Conservation (phyloP, 2,888 invertebrate species). For the Sphaerolaimus hirsutus region DNA sequence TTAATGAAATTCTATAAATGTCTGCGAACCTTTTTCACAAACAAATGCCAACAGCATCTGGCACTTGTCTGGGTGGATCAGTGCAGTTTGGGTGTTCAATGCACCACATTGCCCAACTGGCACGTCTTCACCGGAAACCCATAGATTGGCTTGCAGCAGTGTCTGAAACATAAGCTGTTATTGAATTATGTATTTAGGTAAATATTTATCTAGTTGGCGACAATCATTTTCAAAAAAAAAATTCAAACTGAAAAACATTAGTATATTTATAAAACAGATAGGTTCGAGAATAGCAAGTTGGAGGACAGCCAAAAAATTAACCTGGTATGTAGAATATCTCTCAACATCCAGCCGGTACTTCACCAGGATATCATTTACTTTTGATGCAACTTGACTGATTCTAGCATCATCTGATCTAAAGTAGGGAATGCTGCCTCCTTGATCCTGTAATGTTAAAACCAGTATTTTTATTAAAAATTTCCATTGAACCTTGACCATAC, state of each 20-base stretch:
- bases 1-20: too few species aligned
- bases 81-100: constrained; percentile 38
- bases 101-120: constrained; percentile 4
- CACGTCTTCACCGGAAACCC: constrained; percentile 5
- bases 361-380: background rate
- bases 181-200: too few species aligned
- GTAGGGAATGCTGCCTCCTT: constrained; percentile 6
- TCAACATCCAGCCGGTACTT: background rate
- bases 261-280: too few species aligned
- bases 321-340: background rate
- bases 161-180: too few species aligned
- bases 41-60: constrained; percentile 57
- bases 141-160: background rate
- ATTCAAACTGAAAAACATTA: too few species aligned
- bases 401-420: constrained; percentile 4
- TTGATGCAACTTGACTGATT: background rate
- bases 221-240: too few species aligned
- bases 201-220: too few species aligned
- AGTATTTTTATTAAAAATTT: background rate
- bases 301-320: too few species aligned
- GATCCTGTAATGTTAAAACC: background rate
- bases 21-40: constrained; percentile 90
- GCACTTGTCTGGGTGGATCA: constrained; percentile 52
- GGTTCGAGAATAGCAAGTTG: too few species aligned
- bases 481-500: background rate